Evolutionary conservation across 2,797 vertebrate species (phyloP).

Genomic region (Mycteria americana): DNA sequence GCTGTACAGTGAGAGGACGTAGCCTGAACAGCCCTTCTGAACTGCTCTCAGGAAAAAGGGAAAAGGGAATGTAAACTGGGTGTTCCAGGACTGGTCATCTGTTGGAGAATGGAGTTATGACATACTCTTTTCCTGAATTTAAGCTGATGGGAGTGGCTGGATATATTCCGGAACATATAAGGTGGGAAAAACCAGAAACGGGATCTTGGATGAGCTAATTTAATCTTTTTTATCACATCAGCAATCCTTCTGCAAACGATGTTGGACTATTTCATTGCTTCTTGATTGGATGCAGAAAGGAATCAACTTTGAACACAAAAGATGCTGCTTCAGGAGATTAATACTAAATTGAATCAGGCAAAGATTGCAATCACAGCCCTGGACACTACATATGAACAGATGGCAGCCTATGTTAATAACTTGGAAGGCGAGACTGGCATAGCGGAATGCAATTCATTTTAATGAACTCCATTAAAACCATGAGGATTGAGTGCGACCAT

Average conservation of each 20-base stretch:
- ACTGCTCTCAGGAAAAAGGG: neutral
- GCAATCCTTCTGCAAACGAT: neutral
- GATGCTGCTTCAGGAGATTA: slow-evolving; percentile 28
- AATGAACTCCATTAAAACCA: slow-evolving; percentile 28
- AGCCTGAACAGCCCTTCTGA: neutral
- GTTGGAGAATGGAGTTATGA: neutral
- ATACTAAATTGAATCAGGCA: neutral
- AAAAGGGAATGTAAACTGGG: neutral
- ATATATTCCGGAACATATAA: neutral
- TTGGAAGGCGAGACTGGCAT: neutral
- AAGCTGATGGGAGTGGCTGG: neutral
- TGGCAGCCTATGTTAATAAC: slow-evolving; percentile 3
- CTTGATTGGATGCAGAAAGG: neutral
- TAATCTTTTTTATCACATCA: neutral
- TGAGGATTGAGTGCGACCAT: neutral
- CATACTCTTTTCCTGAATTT: neutral
- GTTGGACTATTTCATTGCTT: neutral
- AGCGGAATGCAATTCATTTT: slow-evolving; percentile 27
- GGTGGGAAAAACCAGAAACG: neutral
- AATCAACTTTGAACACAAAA: neutral
- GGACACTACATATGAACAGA: slow-evolving; percentile 32
- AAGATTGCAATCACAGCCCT: slow-evolving; percentile 6
- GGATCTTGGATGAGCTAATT: neutral
- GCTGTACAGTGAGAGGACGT: neutral
- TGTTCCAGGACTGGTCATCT: neutral